Evolutionary conservation across 2,113 vertebrate species (phyloP), one percentile per base, ranked within the genome.

Genomic region (Notothenia rossii): DNA sequence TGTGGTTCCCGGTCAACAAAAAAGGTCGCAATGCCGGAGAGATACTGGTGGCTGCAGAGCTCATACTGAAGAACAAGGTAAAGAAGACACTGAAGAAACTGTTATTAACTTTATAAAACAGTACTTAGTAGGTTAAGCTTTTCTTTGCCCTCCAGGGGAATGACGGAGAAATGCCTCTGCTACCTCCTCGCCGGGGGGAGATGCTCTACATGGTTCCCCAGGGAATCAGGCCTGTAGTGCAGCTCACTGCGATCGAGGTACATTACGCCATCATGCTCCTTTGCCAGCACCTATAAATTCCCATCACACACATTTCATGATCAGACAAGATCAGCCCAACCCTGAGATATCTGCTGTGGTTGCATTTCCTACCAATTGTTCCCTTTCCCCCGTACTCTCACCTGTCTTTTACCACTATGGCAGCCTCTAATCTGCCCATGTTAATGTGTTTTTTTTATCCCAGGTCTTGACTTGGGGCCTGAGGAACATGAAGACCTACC

Each of bases 151-250:
- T 94, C 2, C 64, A 95, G 94, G 58, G 88, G 79, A 88, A 90
- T 73, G 96, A 97, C 0, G 85, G 94, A 68, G 96, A 97, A 71
- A 92, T 99, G 82, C 98, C 98, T 40, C 95, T 99, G 86, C 92
- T 96, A 56, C 98, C 98, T 25, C 95, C 98, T 29, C 96, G 96
- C 49, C 93, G 96, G 51, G 96, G 96, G 18, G 96, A 97, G 25
- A 95, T 90, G 36, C 95, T 99, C 15, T 99, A 96, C 91, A 99
- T 99, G 98, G 98, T 99, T 43, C 98, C 98, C 56, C 98, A 99
- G 77, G 98, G 98, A 65, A 97, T 99, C 91, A 93, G 97, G 64
- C 98, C 98, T 6, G 96, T 99, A n/a, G 98, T 99, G 72, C 98
- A 99, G 74, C 97, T 97, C 72, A 99, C 98, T 50, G 96, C 95